phyloP scores from a whole-genome alignment of 2,113 vertebrate genomes.

The Apistogramma diplotaenia region DNA sequence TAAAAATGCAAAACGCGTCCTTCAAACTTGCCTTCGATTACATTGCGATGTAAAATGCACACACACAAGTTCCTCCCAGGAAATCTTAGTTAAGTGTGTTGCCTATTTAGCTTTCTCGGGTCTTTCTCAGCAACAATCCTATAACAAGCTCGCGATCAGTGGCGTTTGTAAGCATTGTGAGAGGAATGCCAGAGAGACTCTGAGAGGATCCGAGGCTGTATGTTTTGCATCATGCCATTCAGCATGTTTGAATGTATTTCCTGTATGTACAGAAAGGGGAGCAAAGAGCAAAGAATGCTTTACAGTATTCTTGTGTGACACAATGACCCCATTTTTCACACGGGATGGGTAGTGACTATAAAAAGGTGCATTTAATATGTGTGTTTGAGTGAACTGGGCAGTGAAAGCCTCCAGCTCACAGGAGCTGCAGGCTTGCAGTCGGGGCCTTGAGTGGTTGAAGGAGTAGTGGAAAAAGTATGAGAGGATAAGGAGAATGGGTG shows the following conservation, averaged over 20 bases:
- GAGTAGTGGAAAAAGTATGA: slow-evolving; percentile 5
- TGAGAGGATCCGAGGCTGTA: background rate
- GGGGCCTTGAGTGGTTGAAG: background rate
- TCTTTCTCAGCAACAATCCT: slow-evolving; percentile 24
- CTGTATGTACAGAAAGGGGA: background rate
- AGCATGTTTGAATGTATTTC: background rate
- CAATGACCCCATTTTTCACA: slow-evolving; percentile 65
- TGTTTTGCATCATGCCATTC: background rate
- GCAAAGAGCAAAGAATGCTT: slow-evolving; percentile 5
- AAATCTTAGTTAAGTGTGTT: background rate
- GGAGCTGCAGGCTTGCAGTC: slow-evolving; percentile 39
- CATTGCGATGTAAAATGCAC: background rate
- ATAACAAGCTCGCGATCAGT: slow-evolving; percentile 12
- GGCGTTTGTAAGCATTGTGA: background rate
- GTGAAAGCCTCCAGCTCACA: slow-evolving; percentile 12
- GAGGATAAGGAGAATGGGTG: slow-evolving; percentile 6
- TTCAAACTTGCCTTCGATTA: background rate
- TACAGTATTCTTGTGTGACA: slow-evolving; percentile 44
- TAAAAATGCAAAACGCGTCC: no score
- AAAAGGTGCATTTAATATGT: slow-evolving; percentile 35
- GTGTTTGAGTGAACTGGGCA: slow-evolving; percentile 43
- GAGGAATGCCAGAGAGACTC: slow-evolving; percentile 2
- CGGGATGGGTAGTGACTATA: background rate
- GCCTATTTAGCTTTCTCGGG: background rate
- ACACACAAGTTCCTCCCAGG: background rate